phyloP scores from a whole-genome alignment of 2,113 vertebrate species.

The Trichomycterus rosablanca region DNA sequence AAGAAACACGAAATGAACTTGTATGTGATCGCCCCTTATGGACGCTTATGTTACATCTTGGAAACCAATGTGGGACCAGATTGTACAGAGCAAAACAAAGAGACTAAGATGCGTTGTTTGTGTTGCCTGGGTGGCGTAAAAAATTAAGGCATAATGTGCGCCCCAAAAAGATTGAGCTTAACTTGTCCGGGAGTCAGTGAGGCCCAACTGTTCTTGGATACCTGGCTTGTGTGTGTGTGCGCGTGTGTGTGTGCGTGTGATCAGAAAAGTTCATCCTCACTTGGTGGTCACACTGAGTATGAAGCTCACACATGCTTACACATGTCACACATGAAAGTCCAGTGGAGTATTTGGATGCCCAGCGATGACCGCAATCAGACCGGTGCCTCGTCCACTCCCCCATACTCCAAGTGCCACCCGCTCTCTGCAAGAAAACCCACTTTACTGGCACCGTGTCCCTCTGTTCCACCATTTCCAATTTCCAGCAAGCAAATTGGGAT shows the following conservation, averaged over 20 bases:
- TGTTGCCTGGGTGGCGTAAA: no score
- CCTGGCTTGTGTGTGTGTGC: no score
- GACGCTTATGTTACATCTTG: no score
- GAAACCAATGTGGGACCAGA: no score
- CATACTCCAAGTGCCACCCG: slow-evolving; percentile 26
- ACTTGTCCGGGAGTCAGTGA: no score
- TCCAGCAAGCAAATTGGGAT: slow-evolving; percentile 66
- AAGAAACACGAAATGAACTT: no score
- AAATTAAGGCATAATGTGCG: no score
- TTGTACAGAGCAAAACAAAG: no score
- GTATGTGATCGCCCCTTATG: no score
- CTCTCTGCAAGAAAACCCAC: slow-evolving; percentile 38
- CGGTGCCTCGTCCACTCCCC: slow-evolving; percentile 25
- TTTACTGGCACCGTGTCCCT: slow-evolving; percentile 58
- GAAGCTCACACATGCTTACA: not conserved
- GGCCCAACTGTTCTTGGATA: no score
- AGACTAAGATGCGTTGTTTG: no score
- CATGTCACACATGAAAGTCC: slow-evolving; percentile 8
- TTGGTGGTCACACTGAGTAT: not conserved
- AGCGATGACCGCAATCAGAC: slow-evolving; percentile 34
- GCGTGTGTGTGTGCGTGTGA: not conserved
- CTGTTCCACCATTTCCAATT: slow-evolving; percentile 65
- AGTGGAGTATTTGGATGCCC: slow-evolving; percentile 3
- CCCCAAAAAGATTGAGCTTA: no score
- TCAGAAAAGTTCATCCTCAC: not conserved